phyloP scores from a whole-genome alignment of 2,797 vertebrate species.

The Graptemys geographica region DNA sequence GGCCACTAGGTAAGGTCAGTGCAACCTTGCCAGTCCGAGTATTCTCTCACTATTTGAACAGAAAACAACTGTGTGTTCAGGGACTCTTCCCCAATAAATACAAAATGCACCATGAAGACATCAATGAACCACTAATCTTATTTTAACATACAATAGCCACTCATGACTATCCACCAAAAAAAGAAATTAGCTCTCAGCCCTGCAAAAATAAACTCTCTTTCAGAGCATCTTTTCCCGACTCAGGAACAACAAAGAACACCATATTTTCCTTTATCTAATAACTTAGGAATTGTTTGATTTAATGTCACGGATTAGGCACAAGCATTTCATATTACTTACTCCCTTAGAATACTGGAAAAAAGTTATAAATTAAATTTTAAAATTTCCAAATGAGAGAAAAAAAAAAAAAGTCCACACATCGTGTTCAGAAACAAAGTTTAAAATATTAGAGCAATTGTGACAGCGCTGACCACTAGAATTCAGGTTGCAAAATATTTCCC shows the following conservation, averaged over 20 bases:
- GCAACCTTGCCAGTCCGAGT: slow-evolving; percentile 68
- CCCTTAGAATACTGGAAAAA: background rate
- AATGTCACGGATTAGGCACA: background rate
- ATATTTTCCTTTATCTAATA: background rate
- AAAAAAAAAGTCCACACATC: background rate
- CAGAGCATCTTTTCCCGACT: background rate
- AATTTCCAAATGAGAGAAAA: background rate
- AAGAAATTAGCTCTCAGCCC: background rate
- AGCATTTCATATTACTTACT: background rate
- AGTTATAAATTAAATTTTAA: background rate
- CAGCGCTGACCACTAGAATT: background rate
- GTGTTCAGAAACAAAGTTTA: background rate
- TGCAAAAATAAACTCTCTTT: background rate
- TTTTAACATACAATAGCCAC: background rate
- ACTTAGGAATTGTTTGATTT: background rate
- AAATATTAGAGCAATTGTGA: slow-evolving; percentile 7
- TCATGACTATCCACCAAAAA: background rate
- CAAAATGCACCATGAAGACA: slow-evolving; percentile 21
- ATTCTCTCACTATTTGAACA: slow-evolving; percentile 70
- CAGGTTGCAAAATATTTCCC: background rate
- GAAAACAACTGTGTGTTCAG: slow-evolving; percentile 57
- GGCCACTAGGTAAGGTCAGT: slow-evolving; percentile 75
- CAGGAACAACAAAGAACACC: background rate
- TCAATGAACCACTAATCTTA: background rate
- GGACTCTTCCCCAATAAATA: slow-evolving; percentile 57